Conservation (phyloP, 2,113 vertebrate genomes). For the Sialia sialis region DNA sequence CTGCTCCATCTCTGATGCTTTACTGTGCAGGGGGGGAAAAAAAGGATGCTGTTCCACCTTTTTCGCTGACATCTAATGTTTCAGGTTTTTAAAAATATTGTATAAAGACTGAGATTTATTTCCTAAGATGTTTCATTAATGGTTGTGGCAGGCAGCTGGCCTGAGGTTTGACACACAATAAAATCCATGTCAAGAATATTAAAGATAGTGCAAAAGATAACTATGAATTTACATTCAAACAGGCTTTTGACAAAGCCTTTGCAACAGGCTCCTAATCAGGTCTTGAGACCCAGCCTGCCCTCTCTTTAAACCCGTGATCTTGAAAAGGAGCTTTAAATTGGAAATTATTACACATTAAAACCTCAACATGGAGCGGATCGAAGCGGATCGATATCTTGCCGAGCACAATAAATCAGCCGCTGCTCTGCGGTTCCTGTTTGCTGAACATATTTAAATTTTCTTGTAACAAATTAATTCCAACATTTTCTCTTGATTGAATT, state of each 20-base stretch:
- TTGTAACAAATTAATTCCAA: conserved; percentile 99
- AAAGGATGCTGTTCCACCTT: conserved; percentile 67
- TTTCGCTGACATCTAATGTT: conserved; percentile 81
- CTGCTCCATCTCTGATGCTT: conserved; percentile 59
- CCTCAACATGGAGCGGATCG: conserved; percentile 90
- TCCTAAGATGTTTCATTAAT: conserved; percentile 88
- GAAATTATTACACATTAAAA: conserved; percentile 99
- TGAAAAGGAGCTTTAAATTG: conserved; percentile 99
- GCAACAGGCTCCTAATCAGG: conserved; percentile 96
- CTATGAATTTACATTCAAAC: conserved; percentile 96
- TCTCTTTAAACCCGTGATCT: conserved; percentile 95
- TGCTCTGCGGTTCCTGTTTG: conserved; percentile 90
- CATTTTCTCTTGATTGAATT: conserved; percentile 99
- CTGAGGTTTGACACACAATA: conserved; percentile 90
- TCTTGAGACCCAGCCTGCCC: conserved; percentile 85
- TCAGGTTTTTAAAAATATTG: conserved; percentile 81
- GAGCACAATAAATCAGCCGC: conserved; percentile 98
- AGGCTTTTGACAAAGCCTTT: conserved; percentile 94
- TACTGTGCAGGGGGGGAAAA: not conserved
- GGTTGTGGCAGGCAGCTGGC: conserved; percentile 81
- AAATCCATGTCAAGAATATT: conserved; percentile 89
- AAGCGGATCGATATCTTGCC: conserved; percentile 98
- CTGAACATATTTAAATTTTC: conserved; percentile 99
- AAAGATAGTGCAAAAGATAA: conserved; percentile 92
- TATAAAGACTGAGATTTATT: conserved; percentile 85